Conservation (phyloP, 2,113 vertebrate species). For the Amphiprion ocellaris region DNA sequence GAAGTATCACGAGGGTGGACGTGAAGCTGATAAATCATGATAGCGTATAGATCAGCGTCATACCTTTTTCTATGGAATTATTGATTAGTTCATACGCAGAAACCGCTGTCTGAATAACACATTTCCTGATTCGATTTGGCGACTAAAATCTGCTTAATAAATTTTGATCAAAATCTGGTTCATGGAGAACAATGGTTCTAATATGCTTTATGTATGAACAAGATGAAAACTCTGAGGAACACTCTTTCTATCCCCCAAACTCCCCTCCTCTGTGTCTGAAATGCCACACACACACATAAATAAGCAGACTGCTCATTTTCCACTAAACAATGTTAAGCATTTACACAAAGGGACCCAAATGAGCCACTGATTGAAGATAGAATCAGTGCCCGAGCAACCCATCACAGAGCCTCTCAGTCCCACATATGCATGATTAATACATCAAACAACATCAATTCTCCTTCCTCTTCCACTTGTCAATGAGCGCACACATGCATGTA, state of each 20-base stretch:
- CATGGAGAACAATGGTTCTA: constrained; percentile 42
- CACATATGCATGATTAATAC: constrained; percentile 83
- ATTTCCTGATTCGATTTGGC: constrained; percentile 47
- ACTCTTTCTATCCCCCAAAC: background rate
- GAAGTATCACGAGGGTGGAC: constrained; percentile 60
- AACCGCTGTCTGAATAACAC: constrained; percentile 48
- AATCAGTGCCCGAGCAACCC: constrained; percentile 73
- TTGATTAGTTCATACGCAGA: constrained; percentile 56
- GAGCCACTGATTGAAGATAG: constrained; percentile 79
- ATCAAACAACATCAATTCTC: constrained; percentile 81
- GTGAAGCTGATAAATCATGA: constrained; percentile 61
- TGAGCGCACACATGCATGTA: constrained; percentile 27
- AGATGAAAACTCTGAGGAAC: constrained; percentile 36
- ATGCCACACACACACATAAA: constrained; percentile 50
- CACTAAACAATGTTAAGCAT: constrained; percentile 76
- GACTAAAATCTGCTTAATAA: constrained; percentile 44
- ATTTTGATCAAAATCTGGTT: constrained; percentile 42
- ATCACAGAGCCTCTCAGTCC: constrained; percentile 77
- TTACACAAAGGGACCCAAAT: constrained; percentile 78
- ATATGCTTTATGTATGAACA: constrained; percentile 54
- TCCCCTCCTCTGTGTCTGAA: constrained; percentile 16
- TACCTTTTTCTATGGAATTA: constrained; percentile 69
- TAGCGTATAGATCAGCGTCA: constrained; percentile 67
- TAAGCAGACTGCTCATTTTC: constrained; percentile 69
- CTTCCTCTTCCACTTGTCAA: constrained; percentile 67